Percentiles rank a stretch among this genome's conserved stretches.
phyloP scores from a whole-genome alignment of 2,113 vertebrate genomes.

The Caranx ignobilis region DNA sequence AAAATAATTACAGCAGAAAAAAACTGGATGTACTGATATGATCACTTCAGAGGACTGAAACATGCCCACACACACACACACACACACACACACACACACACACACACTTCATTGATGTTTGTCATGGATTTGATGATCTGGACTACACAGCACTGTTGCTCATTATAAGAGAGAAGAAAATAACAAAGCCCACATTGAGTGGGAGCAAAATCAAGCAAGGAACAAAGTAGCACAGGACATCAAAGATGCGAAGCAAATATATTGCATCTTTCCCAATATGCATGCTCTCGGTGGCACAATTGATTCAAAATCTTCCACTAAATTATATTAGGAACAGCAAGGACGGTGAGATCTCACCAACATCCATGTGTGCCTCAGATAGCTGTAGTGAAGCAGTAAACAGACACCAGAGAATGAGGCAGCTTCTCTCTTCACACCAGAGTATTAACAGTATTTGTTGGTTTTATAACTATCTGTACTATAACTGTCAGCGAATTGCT shows the following conservation, averaged over 20 bases:
- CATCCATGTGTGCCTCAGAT: neutral
- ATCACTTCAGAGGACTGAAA: slow-evolving; percentile 45
- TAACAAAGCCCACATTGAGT: slow-evolving; percentile 60
- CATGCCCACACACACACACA: slow-evolving; percentile 47
- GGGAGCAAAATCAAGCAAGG: slow-evolving; percentile 45
- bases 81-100: slow-evolving; percentile 32
- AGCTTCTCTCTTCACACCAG: neutral
- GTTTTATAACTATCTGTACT: too few relatives aligned
- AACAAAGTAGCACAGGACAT: slow-evolving; percentile 44
- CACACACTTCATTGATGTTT: slow-evolving; percentile 55
- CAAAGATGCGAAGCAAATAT: slow-evolving; percentile 37
- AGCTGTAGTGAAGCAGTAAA: neutral
- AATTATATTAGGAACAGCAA: neutral
- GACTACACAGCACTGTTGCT: slow-evolving; percentile 45
- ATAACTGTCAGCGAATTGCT: too few relatives aligned
- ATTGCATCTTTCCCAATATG: slow-evolving; percentile 19
- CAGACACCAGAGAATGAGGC: neutral
- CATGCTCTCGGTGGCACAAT: slow-evolving; percentile 15
- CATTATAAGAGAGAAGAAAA: slow-evolving; percentile 58
- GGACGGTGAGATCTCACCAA: neutral
- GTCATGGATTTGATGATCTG: slow-evolving; percentile 56
- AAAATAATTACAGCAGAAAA: slow-evolving; percentile 50
- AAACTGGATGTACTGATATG: slow-evolving; percentile 3
- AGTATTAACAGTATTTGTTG: neutral
- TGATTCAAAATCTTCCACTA: slow-evolving; percentile 6